Base-by-base conservation (phyloP, 1,140 invertebrate genomes). In the Eumeta japonica region DNA sequence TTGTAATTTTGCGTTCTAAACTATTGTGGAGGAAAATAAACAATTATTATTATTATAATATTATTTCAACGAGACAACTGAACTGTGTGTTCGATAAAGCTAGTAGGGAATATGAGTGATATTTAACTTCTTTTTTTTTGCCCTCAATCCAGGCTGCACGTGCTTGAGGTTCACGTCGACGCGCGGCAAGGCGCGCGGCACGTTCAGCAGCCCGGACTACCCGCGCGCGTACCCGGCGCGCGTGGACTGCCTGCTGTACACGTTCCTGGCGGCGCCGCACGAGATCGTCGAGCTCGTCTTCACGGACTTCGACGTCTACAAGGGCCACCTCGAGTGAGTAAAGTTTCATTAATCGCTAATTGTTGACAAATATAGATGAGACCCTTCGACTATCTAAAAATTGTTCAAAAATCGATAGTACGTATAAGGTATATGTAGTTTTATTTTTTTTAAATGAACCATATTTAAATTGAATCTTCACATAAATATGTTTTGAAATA, bases 161-260 rank as follows among this genome's bases (percentile, higher is more conserved):
- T 93, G 90, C 65, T 74, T 92, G 31, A 79, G 86, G 27, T 89
- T 86, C 68, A 89, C 88, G 52, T 84, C 83, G 46, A 88, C 86
- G 24, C 85, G 83, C 60, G 88, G 84, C 46, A 87, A 88, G 55
- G 84, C 87, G 55, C 82, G 83, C 40, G 89, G 89, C 33, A 82
- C 80, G 13, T 92, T 93, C 75, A 88, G 81, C 53, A 90, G 88
- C 39, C 89, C 89, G 1, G 87, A 91, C 66, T 91, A 84, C 68
- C 89, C 89, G 1, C 80, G 80, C 44, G 79, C 81, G 24, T 92
- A 92, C 63, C 83, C 85, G 2, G 51, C 81, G 9, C 83, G 84
- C 51, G 82, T 89, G 52, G 81, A 87, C 68, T 93, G 90, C 61
- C 81, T 92, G 16, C 80, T 92, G n/a, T 92, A 91, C 75, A 90